phyloP scores from a whole-genome alignment of 1,140 invertebrate genomes.

The Pseudobourletiella spinata region DNA sequence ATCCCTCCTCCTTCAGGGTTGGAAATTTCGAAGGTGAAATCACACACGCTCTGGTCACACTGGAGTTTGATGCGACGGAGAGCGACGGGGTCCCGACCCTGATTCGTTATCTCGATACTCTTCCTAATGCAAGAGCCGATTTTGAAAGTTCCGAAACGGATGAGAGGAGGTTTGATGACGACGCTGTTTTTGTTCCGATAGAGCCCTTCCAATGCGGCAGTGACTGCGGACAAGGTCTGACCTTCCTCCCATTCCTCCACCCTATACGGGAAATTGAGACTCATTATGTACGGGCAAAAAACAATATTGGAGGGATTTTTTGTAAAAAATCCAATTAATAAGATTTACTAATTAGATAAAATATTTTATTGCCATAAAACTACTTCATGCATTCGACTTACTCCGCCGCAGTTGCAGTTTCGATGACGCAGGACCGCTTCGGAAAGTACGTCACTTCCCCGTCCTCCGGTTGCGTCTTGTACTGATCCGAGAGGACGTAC shows the following conservation, averaged over 20 bases:
- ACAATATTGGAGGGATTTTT: no score
- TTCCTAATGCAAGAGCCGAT: not conserved
- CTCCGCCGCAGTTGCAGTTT: constrained; percentile 10
- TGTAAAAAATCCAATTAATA: no score
- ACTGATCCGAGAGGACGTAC: not conserved
- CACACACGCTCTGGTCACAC: constrained; percentile 6
- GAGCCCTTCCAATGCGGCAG: not conserved
- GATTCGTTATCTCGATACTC: constrained; percentile 6
- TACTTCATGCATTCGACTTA: constrained; percentile 3
- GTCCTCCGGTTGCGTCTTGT: not conserved
- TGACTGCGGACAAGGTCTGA: no score
- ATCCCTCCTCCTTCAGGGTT: not conserved
- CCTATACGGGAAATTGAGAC: no score
- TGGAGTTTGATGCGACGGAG: not conserved
- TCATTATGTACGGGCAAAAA: no score
- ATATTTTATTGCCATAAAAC: not conserved
- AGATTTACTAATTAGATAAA: no score
- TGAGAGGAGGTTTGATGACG: not conserved
- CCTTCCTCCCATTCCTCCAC: no score
- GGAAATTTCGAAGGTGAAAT: not conserved
- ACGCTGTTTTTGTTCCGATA: not conserved
- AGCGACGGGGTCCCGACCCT: not conserved
- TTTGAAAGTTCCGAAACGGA: not conserved
- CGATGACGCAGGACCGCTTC: not conserved
- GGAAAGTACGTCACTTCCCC: not conserved